Conservation (phyloP, 2,113 vertebrate genomes). For the Delphinapterus leucas region DNA sequence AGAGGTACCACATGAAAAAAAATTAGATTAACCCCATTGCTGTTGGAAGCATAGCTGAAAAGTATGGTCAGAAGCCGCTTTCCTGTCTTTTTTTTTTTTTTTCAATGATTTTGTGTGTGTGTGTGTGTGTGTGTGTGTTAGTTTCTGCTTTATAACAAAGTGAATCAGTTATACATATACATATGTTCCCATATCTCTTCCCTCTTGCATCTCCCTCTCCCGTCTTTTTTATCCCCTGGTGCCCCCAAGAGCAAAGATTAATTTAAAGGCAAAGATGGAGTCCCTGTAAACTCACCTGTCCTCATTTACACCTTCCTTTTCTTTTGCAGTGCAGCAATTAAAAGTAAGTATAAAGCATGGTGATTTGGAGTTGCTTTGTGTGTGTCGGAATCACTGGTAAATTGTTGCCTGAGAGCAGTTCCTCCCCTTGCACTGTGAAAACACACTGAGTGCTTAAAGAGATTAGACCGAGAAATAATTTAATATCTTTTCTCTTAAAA, state of each 20-base stretch:
- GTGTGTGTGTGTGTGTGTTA: too few species aligned
- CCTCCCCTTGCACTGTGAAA: conserved; percentile 59
- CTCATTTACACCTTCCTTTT: conserved; percentile 66
- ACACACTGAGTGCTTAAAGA: conserved; percentile 63
- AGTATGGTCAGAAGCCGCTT: neutral
- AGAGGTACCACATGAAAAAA: neutral
- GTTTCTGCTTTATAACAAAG: too few species aligned
- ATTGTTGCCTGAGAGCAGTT: conserved; percentile 36
- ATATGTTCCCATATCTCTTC: too few species aligned
- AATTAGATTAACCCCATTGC: neutral
- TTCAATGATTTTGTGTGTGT: neutral
- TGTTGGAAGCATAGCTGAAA: neutral
- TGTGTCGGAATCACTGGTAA: conserved; percentile 58
- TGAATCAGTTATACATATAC: too few species aligned
- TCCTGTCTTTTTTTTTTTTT: conserved; percentile 35
- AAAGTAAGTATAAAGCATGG: conserved; percentile 66
- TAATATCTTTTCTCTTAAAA: conserved; percentile 58
- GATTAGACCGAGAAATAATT: conserved; percentile 55
- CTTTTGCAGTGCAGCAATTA: conserved; percentile 78
- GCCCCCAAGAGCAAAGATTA: conserved; percentile 55
- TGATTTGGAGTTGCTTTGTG: conserved; percentile 47
- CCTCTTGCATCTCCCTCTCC: neutral
- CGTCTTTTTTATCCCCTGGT: conserved; percentile 27
- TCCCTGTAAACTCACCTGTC: conserved; percentile 73
- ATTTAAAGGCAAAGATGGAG: conserved; percentile 74